phyloP scores from a whole-genome alignment of 92 coral and sea anemone species.

The Umimayanthus kanabou region DNA sequence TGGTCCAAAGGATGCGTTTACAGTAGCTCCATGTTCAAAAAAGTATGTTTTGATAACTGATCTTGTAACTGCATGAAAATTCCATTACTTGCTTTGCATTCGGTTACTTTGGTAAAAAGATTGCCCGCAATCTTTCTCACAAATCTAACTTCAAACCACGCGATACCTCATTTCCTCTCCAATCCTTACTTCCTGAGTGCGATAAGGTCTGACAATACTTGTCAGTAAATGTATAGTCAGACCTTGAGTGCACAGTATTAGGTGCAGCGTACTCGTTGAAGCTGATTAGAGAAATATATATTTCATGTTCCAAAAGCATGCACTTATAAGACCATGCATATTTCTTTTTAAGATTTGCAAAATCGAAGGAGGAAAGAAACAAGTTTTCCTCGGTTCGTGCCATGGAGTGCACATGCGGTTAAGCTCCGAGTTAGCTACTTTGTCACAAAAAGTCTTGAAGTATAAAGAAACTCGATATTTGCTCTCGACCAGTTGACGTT shows the following conservation, averaged over 20 bases:
- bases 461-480: slow-evolving; percentile 31
- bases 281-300: background rate
- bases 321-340: background rate
- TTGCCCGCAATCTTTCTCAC: slow-evolving; percentile 5
- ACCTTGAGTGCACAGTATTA: slow-evolving; percentile 3
- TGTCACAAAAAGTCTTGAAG: slow-evolving; percentile 3
- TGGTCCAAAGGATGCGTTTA: too few species aligned
- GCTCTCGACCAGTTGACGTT: slow-evolving; percentile 8
- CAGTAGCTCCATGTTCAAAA: background rate
- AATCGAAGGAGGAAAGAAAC: background rate
- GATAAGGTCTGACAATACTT: slow-evolving; percentile 29
- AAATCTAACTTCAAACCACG: slow-evolving; percentile 7
- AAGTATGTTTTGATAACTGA: background rate
- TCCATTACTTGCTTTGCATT: slow-evolving; percentile 8
- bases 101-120: background rate
- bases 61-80: background rate
- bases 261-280: background rate
- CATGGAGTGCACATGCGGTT: background rate
- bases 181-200: slow-evolving; percentile 20
- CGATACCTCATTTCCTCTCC: slow-evolving; percentile 25
- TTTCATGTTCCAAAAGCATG: background rate
- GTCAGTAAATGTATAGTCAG: background rate
- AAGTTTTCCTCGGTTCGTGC: background rate
- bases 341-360: background rate
- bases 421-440: background rate